Base-by-base conservation (phyloP, 2,113 vertebrate species). In the Suricata suricatta region DNA sequence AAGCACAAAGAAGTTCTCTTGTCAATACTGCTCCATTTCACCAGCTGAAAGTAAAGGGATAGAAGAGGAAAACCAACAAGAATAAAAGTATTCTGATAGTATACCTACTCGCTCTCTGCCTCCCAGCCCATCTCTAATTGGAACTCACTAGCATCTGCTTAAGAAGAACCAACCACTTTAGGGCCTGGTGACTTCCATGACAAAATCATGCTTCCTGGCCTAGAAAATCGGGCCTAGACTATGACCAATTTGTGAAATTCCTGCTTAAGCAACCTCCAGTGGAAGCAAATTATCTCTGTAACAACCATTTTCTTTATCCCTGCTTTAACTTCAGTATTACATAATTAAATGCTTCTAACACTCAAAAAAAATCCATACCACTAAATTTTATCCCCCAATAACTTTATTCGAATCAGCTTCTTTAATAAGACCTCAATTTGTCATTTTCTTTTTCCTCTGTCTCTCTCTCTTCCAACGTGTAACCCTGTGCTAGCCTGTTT, bases 341-440 rank as follows among this genome's bases (percentile, higher is more conserved):
- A 68, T 11, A 35, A n/a, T 25, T 50, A 71, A 90, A 41, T 54
- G 16, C 33, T 80, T 83, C 76, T 41, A 90, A 79, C 35, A 44
- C 69, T 86, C 7, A 77, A 80, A 83, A 95, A 82, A 80, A 38
- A 82, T 16, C 25, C 33, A 52, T 4, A 92, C 12, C 76, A 94
- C 16, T 44, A 72, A 88, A 57, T 95, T 87, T 95, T 71, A 94
- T 29, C 64, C 25, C 47, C 63, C 80, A 74, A 90, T 84, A 97
- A 86, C 9, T 74, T 47, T 83, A 97, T 50, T 60, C 21, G 3
- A 87, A n/a, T 84, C n/a, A 50, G 77, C n/a, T 86, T 92, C 17
- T 84, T 95, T 72, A 84, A 54, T 35, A 64, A 47, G 69, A 81
- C 19, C 25, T 90, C 47, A 35, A 54, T 76, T 93, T 95, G 54